Conservation (phyloP, 2,888 invertebrate genomes). For the Neria commutata region DNA sequence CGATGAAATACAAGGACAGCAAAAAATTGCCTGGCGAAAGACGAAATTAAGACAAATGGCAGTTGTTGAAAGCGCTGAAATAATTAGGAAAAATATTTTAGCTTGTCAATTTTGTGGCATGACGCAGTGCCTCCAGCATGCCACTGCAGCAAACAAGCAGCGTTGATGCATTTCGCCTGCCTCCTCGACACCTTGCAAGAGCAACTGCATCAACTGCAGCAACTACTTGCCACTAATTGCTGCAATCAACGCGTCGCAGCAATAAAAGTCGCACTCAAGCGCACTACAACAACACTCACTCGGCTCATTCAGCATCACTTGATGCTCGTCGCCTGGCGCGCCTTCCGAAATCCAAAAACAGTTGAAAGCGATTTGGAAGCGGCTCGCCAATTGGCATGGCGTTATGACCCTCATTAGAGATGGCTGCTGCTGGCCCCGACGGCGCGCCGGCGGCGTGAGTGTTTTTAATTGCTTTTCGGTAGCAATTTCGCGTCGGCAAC, state of each 20-base stretch:
- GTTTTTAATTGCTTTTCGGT: conserved; percentile 2
- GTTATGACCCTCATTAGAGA: background rate
- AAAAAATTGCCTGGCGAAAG: background rate
- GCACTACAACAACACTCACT: background rate
- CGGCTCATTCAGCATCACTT: background rate
- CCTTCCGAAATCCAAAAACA: background rate
- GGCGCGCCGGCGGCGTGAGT: no score
- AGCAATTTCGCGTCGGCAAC: no score
- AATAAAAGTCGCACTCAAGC: background rate
- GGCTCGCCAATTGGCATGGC: background rate
- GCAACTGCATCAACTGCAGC: conserved; percentile 21
- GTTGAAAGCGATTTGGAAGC: background rate
- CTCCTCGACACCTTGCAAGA: conserved; percentile 15
- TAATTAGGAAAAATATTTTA: conserved; percentile 55
- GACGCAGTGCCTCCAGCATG: background rate
- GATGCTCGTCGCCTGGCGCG: background rate
- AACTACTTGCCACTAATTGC: conserved; percentile 47
- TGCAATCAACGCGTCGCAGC: conserved; percentile 52
- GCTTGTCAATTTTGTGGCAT: conserved; percentile 18
- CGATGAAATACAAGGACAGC: conserved; percentile 8
- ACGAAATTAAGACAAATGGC: conserved; percentile 53
- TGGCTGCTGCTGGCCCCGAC: background rate
- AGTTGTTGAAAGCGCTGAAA: conserved; percentile 54
- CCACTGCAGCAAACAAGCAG: conserved; percentile 10
- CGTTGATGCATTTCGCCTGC: background rate